Conservation (phyloP, 2,797 vertebrate genomes). For the Periparus ater region DNA sequence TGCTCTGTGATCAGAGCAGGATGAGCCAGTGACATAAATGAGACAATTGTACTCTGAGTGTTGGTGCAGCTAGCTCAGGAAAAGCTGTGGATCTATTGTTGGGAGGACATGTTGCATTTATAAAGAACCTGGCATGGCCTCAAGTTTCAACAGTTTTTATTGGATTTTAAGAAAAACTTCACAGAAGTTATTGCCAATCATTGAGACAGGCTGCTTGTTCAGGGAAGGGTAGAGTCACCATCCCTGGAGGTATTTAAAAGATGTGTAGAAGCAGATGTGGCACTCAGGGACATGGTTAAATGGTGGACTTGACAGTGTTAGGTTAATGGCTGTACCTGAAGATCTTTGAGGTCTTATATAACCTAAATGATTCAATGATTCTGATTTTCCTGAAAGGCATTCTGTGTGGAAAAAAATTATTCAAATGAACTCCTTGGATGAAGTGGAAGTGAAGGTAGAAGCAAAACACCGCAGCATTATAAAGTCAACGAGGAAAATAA, state of each 20-base stretch:
- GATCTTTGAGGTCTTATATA: neutral
- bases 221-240: neutral
- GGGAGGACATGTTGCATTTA: neutral
- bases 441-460: neutral
- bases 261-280: neutral
- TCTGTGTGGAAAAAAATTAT: neutral
- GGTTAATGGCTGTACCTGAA: neutral
- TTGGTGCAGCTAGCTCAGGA: fast-evolving
- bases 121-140: neutral
- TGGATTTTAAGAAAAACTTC: neutral
- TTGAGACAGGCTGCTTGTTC: neutral
- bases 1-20: neutral
- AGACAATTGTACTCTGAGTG: neutral
- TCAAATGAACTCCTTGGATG: neutral
- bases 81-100: neutral
- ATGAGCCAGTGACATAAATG: neutral
- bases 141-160: neutral
- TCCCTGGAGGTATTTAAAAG: neutral
- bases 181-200: neutral
- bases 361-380: neutral
- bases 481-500: slow-evolving; percentile 3
- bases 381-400: neutral
- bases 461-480: neutral
- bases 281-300: neutral
- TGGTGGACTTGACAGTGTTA: neutral